These are phyloP conservation scores for Lasioglossum marginatum DNA, from an alignment of 2,888 invertebrate species.

Conservation along the genomic window DNA sequence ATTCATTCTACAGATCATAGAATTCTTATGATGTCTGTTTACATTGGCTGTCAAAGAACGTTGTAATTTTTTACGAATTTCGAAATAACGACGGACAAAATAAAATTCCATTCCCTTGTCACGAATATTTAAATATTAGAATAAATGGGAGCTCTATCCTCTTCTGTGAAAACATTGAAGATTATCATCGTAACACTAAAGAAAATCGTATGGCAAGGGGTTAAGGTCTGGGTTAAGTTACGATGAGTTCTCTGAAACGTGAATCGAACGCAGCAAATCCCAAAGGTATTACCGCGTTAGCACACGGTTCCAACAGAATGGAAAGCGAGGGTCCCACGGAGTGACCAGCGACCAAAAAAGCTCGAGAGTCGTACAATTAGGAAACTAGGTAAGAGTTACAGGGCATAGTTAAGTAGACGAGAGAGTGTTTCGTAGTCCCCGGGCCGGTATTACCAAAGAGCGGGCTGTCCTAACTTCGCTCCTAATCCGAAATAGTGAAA, in stretches of 20 bases:
- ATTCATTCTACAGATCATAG: no score
- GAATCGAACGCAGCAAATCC: neutral
- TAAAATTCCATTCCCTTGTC: no score
- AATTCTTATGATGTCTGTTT: no score
- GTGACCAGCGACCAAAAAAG: slow-evolving; percentile 48
- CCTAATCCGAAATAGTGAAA: slow-evolving; percentile 67
- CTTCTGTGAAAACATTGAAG: neutral
- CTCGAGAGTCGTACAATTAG: slow-evolving; percentile 55
- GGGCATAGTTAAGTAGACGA: slow-evolving; percentile 40
- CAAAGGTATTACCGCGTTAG: slow-evolving; percentile 23
- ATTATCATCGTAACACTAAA: neutral
- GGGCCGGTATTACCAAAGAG: slow-evolving; percentile 51
- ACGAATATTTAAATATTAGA: no score
- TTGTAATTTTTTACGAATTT: no score
- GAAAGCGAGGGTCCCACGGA: slow-evolving; percentile 22
- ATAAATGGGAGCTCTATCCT: no score
- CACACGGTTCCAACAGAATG: slow-evolving; percentile 27
- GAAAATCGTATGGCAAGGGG: neutral
- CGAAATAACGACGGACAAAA: no score
- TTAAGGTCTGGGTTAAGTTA: no score
- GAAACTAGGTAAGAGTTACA: slow-evolving; percentile 56
- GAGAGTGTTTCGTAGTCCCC: slow-evolving; percentile 44
- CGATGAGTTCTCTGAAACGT: neutral
- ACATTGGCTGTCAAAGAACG: no score
- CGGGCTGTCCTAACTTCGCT: slow-evolving; percentile 37